phyloP scores from a whole-genome alignment of 1,140 invertebrate species.

The Watersipora subatra region DNA sequence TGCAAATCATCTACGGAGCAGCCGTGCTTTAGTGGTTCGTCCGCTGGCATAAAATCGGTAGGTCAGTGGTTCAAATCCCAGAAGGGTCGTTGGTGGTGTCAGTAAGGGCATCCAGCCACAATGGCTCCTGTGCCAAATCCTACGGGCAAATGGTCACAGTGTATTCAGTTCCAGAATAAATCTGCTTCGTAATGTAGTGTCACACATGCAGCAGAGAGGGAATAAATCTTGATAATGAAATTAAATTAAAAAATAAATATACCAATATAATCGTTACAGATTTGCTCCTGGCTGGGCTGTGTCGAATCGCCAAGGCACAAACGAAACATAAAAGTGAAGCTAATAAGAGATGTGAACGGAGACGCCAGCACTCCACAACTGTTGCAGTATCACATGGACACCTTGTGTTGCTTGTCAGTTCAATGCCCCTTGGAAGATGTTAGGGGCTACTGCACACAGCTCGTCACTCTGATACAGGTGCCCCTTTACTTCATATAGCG shows the following conservation, averaged over 20 bases:
- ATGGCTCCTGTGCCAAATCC: too few relatives aligned
- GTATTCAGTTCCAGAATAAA: neutral
- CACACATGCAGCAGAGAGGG: neutral
- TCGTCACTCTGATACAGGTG: conserved; percentile 26
- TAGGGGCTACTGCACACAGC: conserved; percentile 14
- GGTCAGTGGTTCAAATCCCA: too few relatives aligned
- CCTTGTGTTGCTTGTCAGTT: conserved; percentile 20
- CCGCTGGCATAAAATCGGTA: too few relatives aligned
- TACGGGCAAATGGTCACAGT: too few relatives aligned
- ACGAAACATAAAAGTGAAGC: neutral
- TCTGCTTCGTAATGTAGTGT: neutral
- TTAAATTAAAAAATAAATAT: too few relatives aligned
- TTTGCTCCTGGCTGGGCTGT: neutral
- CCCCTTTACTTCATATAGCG: neutral
- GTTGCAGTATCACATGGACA: conserved; percentile 21
- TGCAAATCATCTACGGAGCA: too few relatives aligned
- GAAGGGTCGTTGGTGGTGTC: too few relatives aligned
- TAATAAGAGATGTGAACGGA: neutral
- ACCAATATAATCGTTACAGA: too few relatives aligned
- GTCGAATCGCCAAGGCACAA: neutral
- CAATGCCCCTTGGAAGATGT: conserved; percentile 29
- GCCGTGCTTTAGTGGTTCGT: too few relatives aligned
- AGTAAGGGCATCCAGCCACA: too few relatives aligned
- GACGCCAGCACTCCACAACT: conserved; percentile 1
- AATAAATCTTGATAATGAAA: too few relatives aligned